A percentile compares a stretch with the other conserved stretches of the same genome.
phyloP scores from a whole-genome alignment of 1,140 invertebrate genomes.

The Zaprionus africanus region DNA sequence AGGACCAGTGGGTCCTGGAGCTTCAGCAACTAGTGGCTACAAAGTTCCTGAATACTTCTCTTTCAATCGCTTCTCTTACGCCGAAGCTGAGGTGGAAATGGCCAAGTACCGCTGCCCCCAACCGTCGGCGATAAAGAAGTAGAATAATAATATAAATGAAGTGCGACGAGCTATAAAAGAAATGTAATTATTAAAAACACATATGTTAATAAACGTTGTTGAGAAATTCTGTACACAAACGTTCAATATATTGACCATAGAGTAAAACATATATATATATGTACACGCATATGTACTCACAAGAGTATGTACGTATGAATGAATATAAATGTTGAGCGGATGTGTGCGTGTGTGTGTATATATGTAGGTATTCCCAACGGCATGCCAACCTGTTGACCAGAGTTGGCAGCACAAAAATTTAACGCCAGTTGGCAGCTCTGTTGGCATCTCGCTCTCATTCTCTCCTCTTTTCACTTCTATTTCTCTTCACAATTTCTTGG shows the following conservation, averaged over 20 bases:
- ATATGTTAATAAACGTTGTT: slow-evolving; percentile 40
- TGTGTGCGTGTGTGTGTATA: not conserved
- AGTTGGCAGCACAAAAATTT: slow-evolving; percentile 28
- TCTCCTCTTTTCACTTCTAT: slow-evolving; percentile 51
- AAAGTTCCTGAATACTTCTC: slow-evolving; percentile 95
- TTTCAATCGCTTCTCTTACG: slow-evolving; percentile 91
- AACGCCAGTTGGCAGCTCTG: slow-evolving; percentile 29
- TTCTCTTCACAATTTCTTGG: slow-evolving; percentile 52
- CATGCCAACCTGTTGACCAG: slow-evolving; percentile 42
- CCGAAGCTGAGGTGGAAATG: slow-evolving; percentile 94
- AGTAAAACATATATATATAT: not conserved
- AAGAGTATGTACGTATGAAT: slow-evolving; percentile 13
- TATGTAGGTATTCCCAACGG: slow-evolving; percentile 13
- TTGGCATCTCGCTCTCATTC: slow-evolving; percentile 36
- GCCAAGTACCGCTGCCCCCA: slow-evolving; percentile 90
- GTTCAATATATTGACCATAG: not conserved
- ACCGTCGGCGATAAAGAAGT: slow-evolving; percentile 85
- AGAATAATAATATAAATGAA: slow-evolving; percentile 26
- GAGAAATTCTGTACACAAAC: slow-evolving; percentile 2
- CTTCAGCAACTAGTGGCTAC: slow-evolving; percentile 89
- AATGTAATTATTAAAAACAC: slow-evolving; percentile 38
- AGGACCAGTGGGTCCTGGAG: slow-evolving; percentile 89
- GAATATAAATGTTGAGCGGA: not conserved
- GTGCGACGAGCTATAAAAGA: slow-evolving; percentile 42
- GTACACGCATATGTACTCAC: not conserved